These are phyloP conservation scores for Sthenelais limicola DNA, from an alignment of 2,888 invertebrate species.

Conservation along the genomic window DNA sequence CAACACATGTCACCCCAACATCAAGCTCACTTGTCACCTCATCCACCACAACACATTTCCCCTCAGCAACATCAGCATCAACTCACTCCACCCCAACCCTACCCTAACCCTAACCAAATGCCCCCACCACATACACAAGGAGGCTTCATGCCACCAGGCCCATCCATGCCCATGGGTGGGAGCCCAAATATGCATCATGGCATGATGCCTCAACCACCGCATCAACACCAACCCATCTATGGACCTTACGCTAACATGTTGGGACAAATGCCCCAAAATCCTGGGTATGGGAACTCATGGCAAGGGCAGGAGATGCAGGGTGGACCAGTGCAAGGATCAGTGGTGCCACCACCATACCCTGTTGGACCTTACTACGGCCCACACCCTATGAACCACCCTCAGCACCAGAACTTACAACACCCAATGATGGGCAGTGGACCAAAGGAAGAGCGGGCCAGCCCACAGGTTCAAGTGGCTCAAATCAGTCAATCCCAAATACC, in stretches of 20 bases:
- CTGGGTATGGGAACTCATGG: conserved; percentile 15
- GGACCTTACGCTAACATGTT: conserved; percentile 20
- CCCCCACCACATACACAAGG: conserved; percentile 35
- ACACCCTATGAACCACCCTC: background rate
- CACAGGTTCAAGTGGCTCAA: conserved; percentile 70
- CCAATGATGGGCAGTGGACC: background rate
- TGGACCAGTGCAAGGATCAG: conserved; percentile 26
- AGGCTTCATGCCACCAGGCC: conserved; percentile 25
- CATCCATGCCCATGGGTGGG: conserved; percentile 15
- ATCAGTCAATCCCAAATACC: conserved; percentile 70
- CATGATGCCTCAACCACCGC: conserved; percentile 18
- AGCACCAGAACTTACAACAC: background rate
- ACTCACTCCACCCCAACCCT: conserved; percentile 32
- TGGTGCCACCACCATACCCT: conserved; percentile 19
- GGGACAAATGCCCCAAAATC: no score
- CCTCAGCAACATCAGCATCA: conserved; percentile 34
- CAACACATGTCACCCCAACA: background rate
- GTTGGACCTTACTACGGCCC: conserved; percentile 19
- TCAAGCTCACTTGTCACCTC: background rate
- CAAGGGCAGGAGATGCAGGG: background rate
- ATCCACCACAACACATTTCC: conserved; percentile 2
- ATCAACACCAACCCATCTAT: conserved; percentile 44
- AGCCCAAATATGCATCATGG: background rate
- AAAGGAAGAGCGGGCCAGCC: conserved; percentile 62
- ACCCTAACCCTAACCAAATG: background rate